Evolutionary conservation across 2,113 vertebrate species (phyloP), one percentile per base, ranked within the genome.

Genomic region (Anolis sagrei): DNA sequence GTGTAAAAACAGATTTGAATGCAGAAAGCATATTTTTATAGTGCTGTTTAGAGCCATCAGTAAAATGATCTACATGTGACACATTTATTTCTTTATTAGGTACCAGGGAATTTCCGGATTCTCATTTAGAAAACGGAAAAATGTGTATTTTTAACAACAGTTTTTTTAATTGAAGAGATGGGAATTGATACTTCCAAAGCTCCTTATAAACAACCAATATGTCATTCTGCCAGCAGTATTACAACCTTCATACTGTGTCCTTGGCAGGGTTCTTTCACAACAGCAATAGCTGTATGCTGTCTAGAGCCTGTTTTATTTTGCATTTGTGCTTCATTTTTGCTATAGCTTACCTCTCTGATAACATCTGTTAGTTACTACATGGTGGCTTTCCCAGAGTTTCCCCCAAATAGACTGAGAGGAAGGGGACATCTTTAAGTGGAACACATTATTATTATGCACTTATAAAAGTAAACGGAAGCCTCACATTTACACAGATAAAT

Each of bases 151-250:
- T 87, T 74, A 87, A 83, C 19, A 36, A 70, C 29, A 1, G 49
- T 64, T 76, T 72, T 78, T 81, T 86, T 86, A 81, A 86, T 81
- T 86, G 84, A 81, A 75, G 54, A 32, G 44, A 75, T 74, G 58
- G 78, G 84, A 75, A 81, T 86, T 86, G 78, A 66, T 81, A 64
- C 21, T 75, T 86, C 69, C 78, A 75, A 80, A 51, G 39, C n/a
- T 29, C 73, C 77, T 29, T 74, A 74, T 80, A 86, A 86, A 64
- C 70, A 75, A n/a, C 70, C 78, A 75, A 86, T 75, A 58, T 75
- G 81, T 86, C 39, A 86, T 86, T 86, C 68, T 39, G 66, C 23
- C 25, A 18, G 44, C 70, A 86, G 66, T 74, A 81, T 81, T 75
- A 81, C 44, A 75, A 86, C 78, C 84, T 86, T 79, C 49, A 61